Conservation (phyloP, 2,797 vertebrate species). For the Falco berigora region DNA sequence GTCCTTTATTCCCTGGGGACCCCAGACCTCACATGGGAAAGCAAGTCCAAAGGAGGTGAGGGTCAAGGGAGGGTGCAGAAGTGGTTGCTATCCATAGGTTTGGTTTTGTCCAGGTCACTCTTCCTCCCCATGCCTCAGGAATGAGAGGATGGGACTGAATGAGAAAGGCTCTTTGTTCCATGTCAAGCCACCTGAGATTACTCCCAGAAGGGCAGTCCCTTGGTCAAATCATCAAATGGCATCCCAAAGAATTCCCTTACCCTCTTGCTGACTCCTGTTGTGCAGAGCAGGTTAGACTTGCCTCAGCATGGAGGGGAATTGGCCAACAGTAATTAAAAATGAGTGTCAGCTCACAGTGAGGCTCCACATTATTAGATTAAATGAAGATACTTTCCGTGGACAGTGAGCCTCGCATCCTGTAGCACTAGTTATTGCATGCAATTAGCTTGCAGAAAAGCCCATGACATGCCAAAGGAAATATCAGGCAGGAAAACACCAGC, state of each 20-base stretch:
- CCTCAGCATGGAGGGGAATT: background rate
- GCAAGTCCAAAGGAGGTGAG: background rate
- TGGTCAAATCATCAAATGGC: background rate
- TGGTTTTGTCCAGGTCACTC: background rate
- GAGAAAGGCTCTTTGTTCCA: background rate
- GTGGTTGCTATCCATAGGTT: background rate
- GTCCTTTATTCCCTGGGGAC: background rate
- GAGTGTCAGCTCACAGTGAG: background rate
- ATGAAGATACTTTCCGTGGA: constrained; percentile 18
- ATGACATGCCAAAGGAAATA: background rate
- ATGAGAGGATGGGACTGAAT: background rate
- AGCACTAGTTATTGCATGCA: background rate
- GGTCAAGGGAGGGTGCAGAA: background rate
- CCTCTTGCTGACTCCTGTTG: background rate
- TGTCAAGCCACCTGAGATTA: background rate
- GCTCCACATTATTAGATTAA: constrained; percentile 7
- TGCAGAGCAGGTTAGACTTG: constrained; percentile 5
- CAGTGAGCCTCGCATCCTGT: background rate
- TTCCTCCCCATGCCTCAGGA: background rate
- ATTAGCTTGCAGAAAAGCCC: background rate
- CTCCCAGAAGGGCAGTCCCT: background rate
- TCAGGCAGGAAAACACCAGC: background rate
- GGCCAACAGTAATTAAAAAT: constrained; percentile 14
- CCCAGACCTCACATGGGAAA: background rate
- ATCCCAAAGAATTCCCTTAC: background rate